A percentile compares a stretch with the other conserved stretches of the same genome.
phyloP scores from a whole-genome alignment of 2,888 invertebrate species.

The Aspidiotus destructor region DNA sequence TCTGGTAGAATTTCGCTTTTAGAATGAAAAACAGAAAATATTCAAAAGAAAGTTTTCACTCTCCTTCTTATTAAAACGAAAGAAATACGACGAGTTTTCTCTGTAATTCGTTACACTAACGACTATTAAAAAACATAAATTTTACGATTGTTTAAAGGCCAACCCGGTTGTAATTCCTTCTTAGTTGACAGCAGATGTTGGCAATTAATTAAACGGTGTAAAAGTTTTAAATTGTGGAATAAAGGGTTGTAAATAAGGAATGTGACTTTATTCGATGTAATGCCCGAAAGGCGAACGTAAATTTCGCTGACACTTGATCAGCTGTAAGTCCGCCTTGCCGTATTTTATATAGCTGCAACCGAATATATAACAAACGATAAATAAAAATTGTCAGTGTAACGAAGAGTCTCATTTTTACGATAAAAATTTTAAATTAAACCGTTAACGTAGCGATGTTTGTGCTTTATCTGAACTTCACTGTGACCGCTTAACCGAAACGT shows the following conservation, averaged over 20 bases:
- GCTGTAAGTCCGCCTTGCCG: too few species aligned
- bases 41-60: too few species aligned
- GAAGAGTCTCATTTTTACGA: background rate
- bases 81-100: background rate
- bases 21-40: too few species aligned
- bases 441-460: slow-evolving; percentile 14
- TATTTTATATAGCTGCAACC: too few species aligned
- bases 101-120: background rate
- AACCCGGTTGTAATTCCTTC: slow-evolving; percentile 15
- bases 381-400: background rate
- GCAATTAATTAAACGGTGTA: slow-evolving; percentile 31
- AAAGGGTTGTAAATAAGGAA: slow-evolving; percentile 32
- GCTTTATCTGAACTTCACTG: slow-evolving; percentile 19
- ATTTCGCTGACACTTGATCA: background rate
- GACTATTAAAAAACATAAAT: slow-evolving; percentile 31
- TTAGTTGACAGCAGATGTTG: slow-evolving; percentile 31
- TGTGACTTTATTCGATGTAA: slow-evolving; percentile 28
- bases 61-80: too few species aligned
- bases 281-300: slow-evolving; percentile 8
- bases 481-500: slow-evolving; percentile 12
- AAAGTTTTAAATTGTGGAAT: slow-evolving; percentile 14
- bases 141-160: slow-evolving; percentile 29
- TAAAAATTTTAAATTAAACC: background rate
- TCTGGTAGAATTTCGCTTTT: too few species aligned
- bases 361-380: too few species aligned